Conservation (phyloP, 2,888 invertebrate genomes). For the Dicyrtomina minuta region DNA sequence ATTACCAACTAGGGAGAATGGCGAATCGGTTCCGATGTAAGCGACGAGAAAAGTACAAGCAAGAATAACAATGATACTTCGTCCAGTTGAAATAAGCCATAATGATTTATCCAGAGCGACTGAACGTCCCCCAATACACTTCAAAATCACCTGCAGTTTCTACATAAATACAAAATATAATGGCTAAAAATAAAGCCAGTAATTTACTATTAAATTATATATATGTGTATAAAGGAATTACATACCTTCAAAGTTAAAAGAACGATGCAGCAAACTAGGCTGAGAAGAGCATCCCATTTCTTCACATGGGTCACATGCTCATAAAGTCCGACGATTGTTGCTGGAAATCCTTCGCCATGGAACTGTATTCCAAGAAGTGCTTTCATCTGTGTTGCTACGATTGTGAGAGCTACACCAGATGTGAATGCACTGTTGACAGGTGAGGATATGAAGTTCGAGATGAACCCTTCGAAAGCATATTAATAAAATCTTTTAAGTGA, state of each 20-base stretch:
- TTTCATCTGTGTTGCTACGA: slow-evolving; percentile 81
- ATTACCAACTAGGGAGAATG: slow-evolving; percentile 26
- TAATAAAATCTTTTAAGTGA: too few species aligned
- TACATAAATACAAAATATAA: slow-evolving; percentile 6
- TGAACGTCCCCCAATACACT: slow-evolving; percentile 35
- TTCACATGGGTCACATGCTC: slow-evolving; percentile 67
- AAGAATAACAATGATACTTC: slow-evolving; percentile 76
- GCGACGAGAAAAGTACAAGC: slow-evolving; percentile 64
- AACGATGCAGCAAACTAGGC: slow-evolving; percentile 63
- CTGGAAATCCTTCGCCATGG: slow-evolving; percentile 62
- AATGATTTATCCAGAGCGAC: slow-evolving; percentile 61
- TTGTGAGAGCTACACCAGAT: slow-evolving; percentile 87
- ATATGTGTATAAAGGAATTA: background rate
- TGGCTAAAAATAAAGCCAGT: background rate
- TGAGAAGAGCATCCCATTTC: slow-evolving; percentile 73
- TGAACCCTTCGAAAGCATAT: slow-evolving; percentile 72
- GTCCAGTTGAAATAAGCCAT: slow-evolving; percentile 72
- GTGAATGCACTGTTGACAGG: slow-evolving; percentile 89
- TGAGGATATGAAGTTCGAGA: slow-evolving; percentile 85
- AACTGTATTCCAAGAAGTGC: slow-evolving; percentile 73
- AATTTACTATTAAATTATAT: background rate
- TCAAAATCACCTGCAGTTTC: slow-evolving; percentile 42
- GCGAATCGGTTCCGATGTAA: slow-evolving; percentile 38
- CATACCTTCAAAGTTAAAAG: slow-evolving; percentile 32
- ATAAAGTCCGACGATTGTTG: slow-evolving; percentile 66